phyloP scores from a whole-genome alignment of 2,797 vertebrate species.

The Moxostoma hubbsi region DNA sequence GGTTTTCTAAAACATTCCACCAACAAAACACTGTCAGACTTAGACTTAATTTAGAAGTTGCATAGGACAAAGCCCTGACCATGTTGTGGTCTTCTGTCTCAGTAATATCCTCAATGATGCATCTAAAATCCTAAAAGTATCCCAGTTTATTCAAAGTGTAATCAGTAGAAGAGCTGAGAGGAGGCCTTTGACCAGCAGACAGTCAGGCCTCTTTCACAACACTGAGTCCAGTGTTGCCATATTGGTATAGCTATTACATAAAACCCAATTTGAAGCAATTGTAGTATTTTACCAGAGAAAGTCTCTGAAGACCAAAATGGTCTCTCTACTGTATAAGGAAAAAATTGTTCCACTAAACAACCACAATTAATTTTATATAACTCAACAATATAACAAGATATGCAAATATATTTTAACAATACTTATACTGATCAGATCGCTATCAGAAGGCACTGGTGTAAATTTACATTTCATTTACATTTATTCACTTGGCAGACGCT shows the following conservation, averaged over 20 bases:
- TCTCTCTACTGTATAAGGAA: conserved; percentile 68
- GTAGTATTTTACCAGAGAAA: conserved; percentile 75
- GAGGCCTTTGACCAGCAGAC: conserved; percentile 62
- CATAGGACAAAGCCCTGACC: conserved; percentile 77
- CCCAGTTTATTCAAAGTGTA: conserved; percentile 69
- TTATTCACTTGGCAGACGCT: no score
- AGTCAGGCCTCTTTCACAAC: conserved; percentile 61
- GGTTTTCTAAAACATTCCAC: conserved; percentile 79
- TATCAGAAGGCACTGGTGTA: no score
- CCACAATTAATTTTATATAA: conserved; percentile 63
- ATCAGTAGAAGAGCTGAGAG: conserved; percentile 70
- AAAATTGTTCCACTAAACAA: conserved; percentile 59
- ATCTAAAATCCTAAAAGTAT: conserved; percentile 72
- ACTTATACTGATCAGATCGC: background rate
- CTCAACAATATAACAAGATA: conserved; percentile 58
- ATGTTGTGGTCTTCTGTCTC: conserved; percentile 78
- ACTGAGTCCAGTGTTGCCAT: conserved; percentile 66
- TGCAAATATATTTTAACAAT: conserved; percentile 62
- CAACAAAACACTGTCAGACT: conserved; percentile 73
- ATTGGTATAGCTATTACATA: conserved; percentile 66
- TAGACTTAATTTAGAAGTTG: conserved; percentile 76
- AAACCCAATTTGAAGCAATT: conserved; percentile 74
- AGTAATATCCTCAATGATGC: conserved; percentile 75
- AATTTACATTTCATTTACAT: no score
- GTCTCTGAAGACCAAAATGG: conserved; percentile 67